A percentile compares a stretch with the other conserved stretches of the same genome.
Conservation (phyloP, 2,888 invertebrate genomes). For the Watsonalla cultraria region DNA sequence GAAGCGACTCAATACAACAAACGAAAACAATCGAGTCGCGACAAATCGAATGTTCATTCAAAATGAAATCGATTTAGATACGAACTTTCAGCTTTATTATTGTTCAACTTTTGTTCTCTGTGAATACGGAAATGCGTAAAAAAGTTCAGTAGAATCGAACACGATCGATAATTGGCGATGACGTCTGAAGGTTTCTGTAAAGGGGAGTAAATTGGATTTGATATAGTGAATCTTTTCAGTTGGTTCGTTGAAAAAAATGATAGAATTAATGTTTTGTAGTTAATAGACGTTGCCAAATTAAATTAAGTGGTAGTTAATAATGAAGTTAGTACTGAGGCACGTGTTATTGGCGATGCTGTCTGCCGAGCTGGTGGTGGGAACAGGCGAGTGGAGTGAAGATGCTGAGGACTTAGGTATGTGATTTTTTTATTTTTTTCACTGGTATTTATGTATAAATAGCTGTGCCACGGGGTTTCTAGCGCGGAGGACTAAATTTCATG, state of each 20-base stretch:
- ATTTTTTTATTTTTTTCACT: not conserved
- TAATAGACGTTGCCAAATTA: slow-evolving; percentile 24
- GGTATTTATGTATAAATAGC: no score
- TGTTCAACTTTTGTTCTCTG: not conserved
- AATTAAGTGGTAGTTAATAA: slow-evolving; percentile 21
- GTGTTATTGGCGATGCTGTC: slow-evolving; percentile 41
- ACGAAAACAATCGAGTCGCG: not conserved
- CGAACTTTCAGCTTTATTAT: slow-evolving; percentile 12
- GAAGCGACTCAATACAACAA: slow-evolving; percentile 3
- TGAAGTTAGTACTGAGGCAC: slow-evolving; percentile 41
- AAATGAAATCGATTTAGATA: slow-evolving; percentile 1
- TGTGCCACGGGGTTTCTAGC: no score
- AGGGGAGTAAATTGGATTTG: not conserved
- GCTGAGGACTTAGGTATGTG: slow-evolving; percentile 70
- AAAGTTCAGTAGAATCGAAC: not conserved
- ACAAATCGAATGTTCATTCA: slow-evolving; percentile 1
- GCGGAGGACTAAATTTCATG: no score
- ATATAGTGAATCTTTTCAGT: not conserved
- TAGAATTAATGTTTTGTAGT: not conserved
- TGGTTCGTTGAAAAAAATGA: not conserved
- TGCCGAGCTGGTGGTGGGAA: slow-evolving; percentile 49
- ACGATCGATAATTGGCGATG: slow-evolving; percentile 1
- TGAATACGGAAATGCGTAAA: slow-evolving; percentile 1
- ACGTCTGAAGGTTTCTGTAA: not conserved
- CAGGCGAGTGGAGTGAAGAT: slow-evolving; percentile 73